Percentiles rank a stretch among this genome's conserved stretches.
These are phyloP conservation scores for Pseudopleuronectes americanus DNA, from an alignment of 2,797 vertebrate species.

Conservation along the genomic window DNA sequence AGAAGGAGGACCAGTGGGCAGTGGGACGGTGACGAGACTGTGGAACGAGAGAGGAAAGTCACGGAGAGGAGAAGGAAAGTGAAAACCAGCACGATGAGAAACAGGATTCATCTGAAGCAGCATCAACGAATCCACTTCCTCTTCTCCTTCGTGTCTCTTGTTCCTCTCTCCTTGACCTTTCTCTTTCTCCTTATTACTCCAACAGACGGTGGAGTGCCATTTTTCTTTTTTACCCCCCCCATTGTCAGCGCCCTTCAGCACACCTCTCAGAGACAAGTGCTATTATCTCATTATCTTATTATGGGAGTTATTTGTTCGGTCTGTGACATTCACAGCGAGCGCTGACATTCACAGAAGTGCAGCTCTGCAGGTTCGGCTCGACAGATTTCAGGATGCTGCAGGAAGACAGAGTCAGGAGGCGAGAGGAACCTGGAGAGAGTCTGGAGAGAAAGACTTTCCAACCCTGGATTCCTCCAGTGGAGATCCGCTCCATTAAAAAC, in stretches of 20 bases:
- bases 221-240: no score
- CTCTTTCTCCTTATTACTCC: slow-evolving; percentile 51
- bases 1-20: slow-evolving; percentile 2
- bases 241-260: slow-evolving; percentile 59
- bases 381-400: no score
- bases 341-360: slow-evolving; percentile 44
- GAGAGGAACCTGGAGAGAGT: background rate
- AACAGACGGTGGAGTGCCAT: slow-evolving; percentile 52
- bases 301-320: slow-evolving; percentile 45
- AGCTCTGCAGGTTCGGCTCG: slow-evolving; percentile 17
- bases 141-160: slow-evolving; percentile 54
- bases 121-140: slow-evolving; percentile 39
- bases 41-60: slow-evolving; percentile 11
- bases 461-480: background rate
- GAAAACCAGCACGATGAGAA: slow-evolving; percentile 30
- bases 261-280: slow-evolving; percentile 60
- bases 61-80: background rate
- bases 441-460: background rate
- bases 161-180: slow-evolving; percentile 66
- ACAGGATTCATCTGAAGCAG: slow-evolving; percentile 11
- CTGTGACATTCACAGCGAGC: slow-evolving; percentile 68
- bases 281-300: slow-evolving; percentile 71
- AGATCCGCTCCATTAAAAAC: background rate
- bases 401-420: background rate
- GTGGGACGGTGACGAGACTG: background rate